Evolutionary conservation across 1,140 invertebrate genomes (phyloP).

Genomic region (Leptinotarsa texana): DNA sequence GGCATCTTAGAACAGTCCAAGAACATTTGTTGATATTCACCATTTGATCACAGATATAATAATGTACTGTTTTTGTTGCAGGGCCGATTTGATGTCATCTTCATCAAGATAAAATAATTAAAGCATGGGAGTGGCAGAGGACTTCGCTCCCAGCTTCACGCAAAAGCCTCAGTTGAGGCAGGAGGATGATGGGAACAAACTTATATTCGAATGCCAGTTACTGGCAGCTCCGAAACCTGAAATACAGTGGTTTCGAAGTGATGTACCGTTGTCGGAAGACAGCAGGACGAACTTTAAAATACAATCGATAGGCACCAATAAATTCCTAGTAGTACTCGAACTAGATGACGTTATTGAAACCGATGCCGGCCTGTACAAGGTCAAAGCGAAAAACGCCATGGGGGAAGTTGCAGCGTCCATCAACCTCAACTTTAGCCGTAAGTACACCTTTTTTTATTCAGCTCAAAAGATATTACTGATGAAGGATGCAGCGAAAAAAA

Average conservation of each 20-base stretch:
- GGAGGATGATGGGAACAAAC: slow-evolving; percentile 92
- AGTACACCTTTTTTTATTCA: slow-evolving; percentile 60
- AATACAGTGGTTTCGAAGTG: slow-evolving; percentile 89
- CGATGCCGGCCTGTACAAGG: slow-evolving; percentile 96
- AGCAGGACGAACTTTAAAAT: slow-evolving; percentile 83
- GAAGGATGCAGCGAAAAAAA: no score
- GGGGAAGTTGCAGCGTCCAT: slow-evolving; percentile 98
- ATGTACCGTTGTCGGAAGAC: slow-evolving; percentile 80
- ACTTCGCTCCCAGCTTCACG: slow-evolving; percentile 95
- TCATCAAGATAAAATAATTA: slow-evolving; percentile 49
- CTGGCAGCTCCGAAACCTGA: slow-evolving; percentile 79
- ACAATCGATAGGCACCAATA: slow-evolving; percentile 81
- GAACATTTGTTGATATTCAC: neutral
- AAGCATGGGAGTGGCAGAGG: slow-evolving; percentile 82
- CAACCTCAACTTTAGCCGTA: slow-evolving; percentile 97
- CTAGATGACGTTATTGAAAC: slow-evolving; percentile 94
- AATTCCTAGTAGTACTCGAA: slow-evolving; percentile 88
- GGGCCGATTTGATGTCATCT: slow-evolving; percentile 51
- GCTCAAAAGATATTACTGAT: no score
- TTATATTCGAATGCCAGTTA: slow-evolving; percentile 94
- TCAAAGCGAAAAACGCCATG: slow-evolving; percentile 96
- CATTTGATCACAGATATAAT: neutral
- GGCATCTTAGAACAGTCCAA: neutral
- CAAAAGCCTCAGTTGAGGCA: slow-evolving; percentile 95
- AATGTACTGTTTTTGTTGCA: slow-evolving; percentile 32